Evolutionary conservation across 2,113 vertebrate species (phyloP), one percentile per base, ranked within the genome.

Genomic region (Thalassoma bifasciatum): DNA sequence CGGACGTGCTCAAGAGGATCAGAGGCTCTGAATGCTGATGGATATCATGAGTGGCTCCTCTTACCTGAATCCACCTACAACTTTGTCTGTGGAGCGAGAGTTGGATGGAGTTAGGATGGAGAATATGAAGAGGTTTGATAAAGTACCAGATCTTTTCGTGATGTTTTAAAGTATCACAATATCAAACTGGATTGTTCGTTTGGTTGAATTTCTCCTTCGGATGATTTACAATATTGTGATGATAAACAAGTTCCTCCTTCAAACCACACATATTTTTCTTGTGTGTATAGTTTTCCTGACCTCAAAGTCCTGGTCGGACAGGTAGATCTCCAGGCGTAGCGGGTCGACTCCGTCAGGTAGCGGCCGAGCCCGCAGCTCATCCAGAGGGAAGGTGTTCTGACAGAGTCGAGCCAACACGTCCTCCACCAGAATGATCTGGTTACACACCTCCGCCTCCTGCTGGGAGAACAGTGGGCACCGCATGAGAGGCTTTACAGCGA

Each of bases 391-490:
- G 38, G 92, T 92, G 13, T 95, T 96, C 92, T 97, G 96, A 78
- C 95, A 97, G 40, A 99, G 94, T 68, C 93, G 96, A 77, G 96
- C 95, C 89, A 99, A 72, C 54, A 99, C 96, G 0, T 99, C 98
- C 90, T 99, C 98, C 75, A 99, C 97, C 42, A 98, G 93, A 87
- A 96, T 98, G 82, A 99, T 99, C 92, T 99, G 97, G 84, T 95
- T 96, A 47, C 96, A 98, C 83, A 96, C 95, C 0, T 98, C 98
- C 0, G 96, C 96, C 69, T 99, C 98, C 98, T 99, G 81, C 47
- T 65, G 47, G 6, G 53, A 13, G 1, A 42, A 17, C 34, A 66
- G 1, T 51, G 24, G 42, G 72, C n/a, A 23, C 13, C 2, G 8
- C 16, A 23, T 60, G 4, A 72, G 8, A 17, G 8, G 21, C 12